phyloP scores from a whole-genome alignment of 2,888 invertebrate genomes.

The Epistrophe grossulariae region DNA sequence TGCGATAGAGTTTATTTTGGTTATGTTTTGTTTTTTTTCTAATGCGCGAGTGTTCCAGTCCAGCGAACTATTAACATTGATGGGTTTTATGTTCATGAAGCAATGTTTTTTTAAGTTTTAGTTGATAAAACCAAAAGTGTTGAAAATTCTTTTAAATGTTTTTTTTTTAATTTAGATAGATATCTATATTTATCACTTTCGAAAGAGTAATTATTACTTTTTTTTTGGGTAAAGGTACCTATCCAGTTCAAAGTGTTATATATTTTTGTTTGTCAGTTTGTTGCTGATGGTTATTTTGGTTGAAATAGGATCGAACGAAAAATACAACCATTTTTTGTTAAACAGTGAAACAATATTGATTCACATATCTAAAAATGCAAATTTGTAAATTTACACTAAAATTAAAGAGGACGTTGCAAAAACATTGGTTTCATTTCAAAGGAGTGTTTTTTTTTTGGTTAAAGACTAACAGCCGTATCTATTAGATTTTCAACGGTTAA shows the following conservation, averaged over 20 bases:
- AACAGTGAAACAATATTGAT: too few species aligned
- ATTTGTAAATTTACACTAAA: not conserved
- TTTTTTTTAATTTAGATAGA: not conserved
- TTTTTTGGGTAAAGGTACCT: not conserved
- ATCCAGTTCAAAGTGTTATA: not conserved
- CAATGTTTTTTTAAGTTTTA: not conserved
- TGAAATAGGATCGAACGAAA: not conserved
- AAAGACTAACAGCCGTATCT: too few species aligned
- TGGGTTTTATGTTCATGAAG: conserved; percentile 1
- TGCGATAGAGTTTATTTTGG: conserved; percentile 25
- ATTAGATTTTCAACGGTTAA: too few species aligned
- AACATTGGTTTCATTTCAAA: too few species aligned
- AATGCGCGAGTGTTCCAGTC: conserved; percentile 50
- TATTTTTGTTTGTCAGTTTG: not conserved
- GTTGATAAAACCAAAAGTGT: not conserved
- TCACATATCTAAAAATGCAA: too few species aligned
- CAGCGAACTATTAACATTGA: conserved; percentile 43
- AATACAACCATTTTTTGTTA: not conserved
- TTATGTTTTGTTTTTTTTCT: not conserved
- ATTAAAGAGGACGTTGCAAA: not conserved
- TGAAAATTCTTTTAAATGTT: not conserved
- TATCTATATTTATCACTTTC: not conserved
- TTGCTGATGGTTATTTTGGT: not conserved
- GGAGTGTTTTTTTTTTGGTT: too few species aligned
- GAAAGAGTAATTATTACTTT: not conserved